A percentile compares a stretch with the other conserved stretches of the same genome.
These are phyloP conservation scores for Cactoblastis cactorum DNA, from an alignment of 2,888 invertebrate genomes.

Conservation along the genomic window DNA sequence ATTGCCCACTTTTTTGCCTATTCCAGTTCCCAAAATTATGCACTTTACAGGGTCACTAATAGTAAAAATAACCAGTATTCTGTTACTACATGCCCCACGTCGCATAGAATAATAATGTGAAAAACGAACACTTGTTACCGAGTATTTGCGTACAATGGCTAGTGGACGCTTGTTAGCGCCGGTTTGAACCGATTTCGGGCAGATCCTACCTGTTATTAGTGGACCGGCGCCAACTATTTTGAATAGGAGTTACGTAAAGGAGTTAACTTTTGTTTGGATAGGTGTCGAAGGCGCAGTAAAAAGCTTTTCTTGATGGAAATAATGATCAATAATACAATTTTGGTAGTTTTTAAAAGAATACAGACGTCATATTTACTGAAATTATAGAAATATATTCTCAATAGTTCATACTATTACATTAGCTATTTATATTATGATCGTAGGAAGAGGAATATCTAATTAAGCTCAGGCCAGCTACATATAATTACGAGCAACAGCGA, in stretches of 20 bases:
- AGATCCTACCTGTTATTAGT: constrained; percentile 13
- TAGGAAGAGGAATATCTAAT: not conserved
- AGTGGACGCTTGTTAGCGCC: constrained; percentile 11
- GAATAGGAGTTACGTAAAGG: constrained; percentile 11
- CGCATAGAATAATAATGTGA: constrained; percentile 5
- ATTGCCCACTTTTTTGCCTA: not conserved
- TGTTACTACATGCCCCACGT: not conserved
- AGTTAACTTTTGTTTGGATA: constrained; percentile 8
- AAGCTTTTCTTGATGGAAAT: not conserved
- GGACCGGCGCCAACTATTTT: constrained; percentile 13
- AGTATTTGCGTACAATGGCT: constrained; percentile 14
- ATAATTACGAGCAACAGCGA: not conserved
- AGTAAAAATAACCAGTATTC: constrained; percentile 4
- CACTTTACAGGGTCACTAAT: not conserved
- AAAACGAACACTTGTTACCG: constrained; percentile 11
- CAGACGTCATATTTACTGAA: not conserved
- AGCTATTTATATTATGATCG: too few relatives aligned
- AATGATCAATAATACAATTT: not conserved
- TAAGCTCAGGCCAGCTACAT: not conserved
- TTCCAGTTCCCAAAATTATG: not conserved
- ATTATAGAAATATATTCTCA: too few relatives aligned
- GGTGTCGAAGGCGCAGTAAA: not conserved
- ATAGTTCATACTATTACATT: too few relatives aligned
- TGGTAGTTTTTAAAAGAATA: not conserved
- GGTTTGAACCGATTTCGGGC: constrained; percentile 4